Conservation (phyloP, 1,140 invertebrate species). For the Drosophila watanabei region DNA sequence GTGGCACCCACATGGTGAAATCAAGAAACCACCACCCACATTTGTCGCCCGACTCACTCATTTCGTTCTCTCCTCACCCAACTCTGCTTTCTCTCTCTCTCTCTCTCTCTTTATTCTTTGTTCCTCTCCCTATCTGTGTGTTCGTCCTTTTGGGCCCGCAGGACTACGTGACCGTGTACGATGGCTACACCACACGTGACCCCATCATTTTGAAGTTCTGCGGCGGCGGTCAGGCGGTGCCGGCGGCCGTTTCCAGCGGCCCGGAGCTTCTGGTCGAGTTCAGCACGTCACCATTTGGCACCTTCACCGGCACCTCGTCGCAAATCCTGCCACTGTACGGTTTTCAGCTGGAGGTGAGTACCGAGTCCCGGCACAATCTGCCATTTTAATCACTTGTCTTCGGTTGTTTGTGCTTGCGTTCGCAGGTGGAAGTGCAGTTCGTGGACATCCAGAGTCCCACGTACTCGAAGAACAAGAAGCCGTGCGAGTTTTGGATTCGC, state of each 20-base stretch:
- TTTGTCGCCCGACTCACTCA: slow-evolving; percentile 72
- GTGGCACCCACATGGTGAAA: slow-evolving; percentile 52
- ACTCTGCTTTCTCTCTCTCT: slow-evolving; percentile 46
- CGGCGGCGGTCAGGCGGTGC: slow-evolving; percentile 93
- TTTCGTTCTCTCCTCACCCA: slow-evolving; percentile 77
- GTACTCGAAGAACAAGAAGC: slow-evolving; percentile 92
- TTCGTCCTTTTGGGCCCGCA: slow-evolving; percentile 74
- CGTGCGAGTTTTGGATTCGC: slow-evolving; percentile 94
- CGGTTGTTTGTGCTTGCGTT: not conserved
- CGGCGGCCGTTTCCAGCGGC: slow-evolving; percentile 93
- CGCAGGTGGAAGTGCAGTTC: slow-evolving; percentile 90
- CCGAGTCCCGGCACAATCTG: not conserved
- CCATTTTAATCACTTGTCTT: slow-evolving; percentile 17
- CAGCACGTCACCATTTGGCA: slow-evolving; percentile 95
- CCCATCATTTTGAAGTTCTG: slow-evolving; percentile 96
- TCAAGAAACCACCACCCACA: slow-evolving; percentile 61
- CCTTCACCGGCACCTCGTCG: slow-evolving; percentile 91
- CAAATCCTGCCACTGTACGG: slow-evolving; percentile 92
- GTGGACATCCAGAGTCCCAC: slow-evolving; percentile 92
- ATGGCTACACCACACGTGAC: slow-evolving; percentile 95
- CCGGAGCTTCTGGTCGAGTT: slow-evolving; percentile 95
- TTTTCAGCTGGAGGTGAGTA: slow-evolving; percentile 94
- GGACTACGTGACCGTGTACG: slow-evolving; percentile 96
- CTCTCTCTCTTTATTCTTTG: slow-evolving; percentile 3
- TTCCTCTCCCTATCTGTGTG: not conserved